These are phyloP conservation scores for Pilophorus perplexus DNA, from an alignment of 2,888 invertebrate species.

Conservation along the genomic window DNA sequence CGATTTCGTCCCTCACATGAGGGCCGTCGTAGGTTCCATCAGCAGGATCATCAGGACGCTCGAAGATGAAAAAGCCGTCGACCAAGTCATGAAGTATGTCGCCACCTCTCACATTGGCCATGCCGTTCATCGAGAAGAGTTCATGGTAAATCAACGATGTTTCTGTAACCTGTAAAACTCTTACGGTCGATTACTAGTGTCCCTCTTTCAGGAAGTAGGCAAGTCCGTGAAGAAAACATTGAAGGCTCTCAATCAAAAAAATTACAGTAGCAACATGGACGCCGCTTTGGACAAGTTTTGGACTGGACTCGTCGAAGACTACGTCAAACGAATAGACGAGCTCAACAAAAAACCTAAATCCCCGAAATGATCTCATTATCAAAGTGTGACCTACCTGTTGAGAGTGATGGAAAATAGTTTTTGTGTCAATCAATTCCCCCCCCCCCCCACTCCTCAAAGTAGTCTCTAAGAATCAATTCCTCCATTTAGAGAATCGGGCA, in stretches of 20 bases:
- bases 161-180: no score
- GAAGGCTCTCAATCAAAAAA: not conserved
- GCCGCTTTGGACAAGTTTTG: not conserved
- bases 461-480: no score
- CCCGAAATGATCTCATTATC: no score
- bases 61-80: not conserved
- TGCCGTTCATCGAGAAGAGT: not conserved
- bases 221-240: not conserved
- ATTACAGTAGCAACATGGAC: not conserved
- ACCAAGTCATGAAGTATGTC: not conserved
- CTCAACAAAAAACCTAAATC: not conserved
- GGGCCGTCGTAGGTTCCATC: not conserved
- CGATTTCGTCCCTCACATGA: not conserved
- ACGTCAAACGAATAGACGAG: not conserved
- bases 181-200: not conserved
- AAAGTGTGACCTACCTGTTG: no score
- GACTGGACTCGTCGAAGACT: not conserved
- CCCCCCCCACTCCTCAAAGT: no score
- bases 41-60: not conserved
- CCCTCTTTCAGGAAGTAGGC: not conserved
- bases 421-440: no score
- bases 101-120: not conserved
- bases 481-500: no score
- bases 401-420: no score
- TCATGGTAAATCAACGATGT: not conserved